Percentiles rank a stretch among this genome's conserved stretches.
Conservation (phyloP, 2,113 vertebrate species). For the Oreochromis spilurus region DNA sequence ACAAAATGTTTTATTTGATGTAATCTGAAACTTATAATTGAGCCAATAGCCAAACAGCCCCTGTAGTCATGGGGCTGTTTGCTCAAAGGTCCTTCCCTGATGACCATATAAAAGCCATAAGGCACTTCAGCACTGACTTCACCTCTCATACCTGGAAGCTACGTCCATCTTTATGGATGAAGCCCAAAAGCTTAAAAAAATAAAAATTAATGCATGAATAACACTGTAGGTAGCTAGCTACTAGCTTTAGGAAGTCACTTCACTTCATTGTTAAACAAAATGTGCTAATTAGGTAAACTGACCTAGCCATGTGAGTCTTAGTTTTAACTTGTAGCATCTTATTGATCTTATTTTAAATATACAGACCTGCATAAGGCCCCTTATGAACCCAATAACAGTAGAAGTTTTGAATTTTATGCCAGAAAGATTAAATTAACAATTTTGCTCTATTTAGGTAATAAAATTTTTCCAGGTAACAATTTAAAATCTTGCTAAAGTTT, state of each 20-base stretch:
- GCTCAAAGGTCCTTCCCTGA: not conserved
- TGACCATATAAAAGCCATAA: not conserved
- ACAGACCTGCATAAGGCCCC: not conserved
- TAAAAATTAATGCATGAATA: not conserved
- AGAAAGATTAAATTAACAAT: not conserved
- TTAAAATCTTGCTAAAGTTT: not conserved
- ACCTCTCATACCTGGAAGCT: not conserved
- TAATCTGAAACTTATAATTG: not conserved
- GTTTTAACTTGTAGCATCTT: not conserved
- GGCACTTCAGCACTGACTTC: not conserved
- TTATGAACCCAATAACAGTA: not conserved
- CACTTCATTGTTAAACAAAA: not conserved
- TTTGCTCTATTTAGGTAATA: not conserved
- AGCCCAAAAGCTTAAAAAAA: not conserved
- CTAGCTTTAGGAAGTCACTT: not conserved
- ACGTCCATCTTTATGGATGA: not conserved
- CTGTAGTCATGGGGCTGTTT: accelerated
- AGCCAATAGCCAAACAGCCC: not conserved
- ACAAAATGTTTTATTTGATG: not conserved
- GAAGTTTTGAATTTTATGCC: not conserved
- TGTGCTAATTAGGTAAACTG: not conserved
- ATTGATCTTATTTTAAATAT: not conserved
- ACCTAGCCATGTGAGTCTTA: not conserved
- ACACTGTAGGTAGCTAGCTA: not conserved
- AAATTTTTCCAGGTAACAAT: not conserved